Base-by-base conservation (phyloP, 2,113 vertebrate species). In the Lasiurus cinereus region DNA sequence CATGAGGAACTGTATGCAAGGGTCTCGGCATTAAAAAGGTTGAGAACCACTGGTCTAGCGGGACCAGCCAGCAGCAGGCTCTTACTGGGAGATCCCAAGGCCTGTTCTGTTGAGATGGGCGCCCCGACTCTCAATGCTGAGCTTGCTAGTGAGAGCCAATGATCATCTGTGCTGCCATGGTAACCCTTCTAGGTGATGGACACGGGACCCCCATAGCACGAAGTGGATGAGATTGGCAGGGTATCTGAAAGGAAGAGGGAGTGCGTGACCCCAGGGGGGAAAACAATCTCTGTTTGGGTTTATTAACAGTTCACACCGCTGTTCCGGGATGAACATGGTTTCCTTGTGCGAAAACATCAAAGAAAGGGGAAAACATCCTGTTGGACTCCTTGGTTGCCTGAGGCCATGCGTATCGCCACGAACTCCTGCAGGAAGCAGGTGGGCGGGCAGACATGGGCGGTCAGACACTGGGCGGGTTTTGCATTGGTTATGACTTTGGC, bases 251-350 rank as follows among this genome's bases (percentile, higher is more conserved):
- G 62, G 48, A 83, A 95, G 92, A 84, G 0, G 14, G 74, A 70
- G 62, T 1, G 4, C 8, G 0, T 18, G 87, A 82, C 91, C 93
- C 72, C 39, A 39, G 43, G 62, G 52, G 50, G 87, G 78, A 87
- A 83, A 83, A 94, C 73, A 39, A 39, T 39, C 79, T 96, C 90
- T 72, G n/a, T 74, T 93, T 50, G 11, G 91, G 43, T 88, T 94
- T 93, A 92, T 97, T 94, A 94, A 87, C 89, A 95, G 43, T 88
- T 3, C 14, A 36, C 24, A 8, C 54, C 1, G 27, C 31, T 52
- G 7, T 48, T 89, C 33, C n/a, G 3, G 24, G 85, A 66, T 0
- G 12, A 83, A 39, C 7, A 0, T 62, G 86, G 76, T 67, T 83
- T 85, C 62, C 52, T 91, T 39, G 74, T 54, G 70, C 70, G 67